Evolutionary conservation across 2,797 vertebrate species (phyloP), one percentile per base, ranked within the genome.

Genomic region (Brachymystax lenok): DNA sequence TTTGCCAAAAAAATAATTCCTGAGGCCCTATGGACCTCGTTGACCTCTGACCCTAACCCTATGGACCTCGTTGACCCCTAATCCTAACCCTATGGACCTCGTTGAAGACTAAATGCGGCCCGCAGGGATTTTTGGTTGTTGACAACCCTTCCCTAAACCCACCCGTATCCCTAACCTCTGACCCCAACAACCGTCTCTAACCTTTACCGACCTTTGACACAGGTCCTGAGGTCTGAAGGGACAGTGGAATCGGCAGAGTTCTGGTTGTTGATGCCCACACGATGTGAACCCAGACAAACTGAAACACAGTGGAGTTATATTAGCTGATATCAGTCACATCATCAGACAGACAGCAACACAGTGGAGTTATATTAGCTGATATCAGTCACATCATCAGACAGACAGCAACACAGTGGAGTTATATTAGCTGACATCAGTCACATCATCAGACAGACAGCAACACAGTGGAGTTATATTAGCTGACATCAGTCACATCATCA

Each of bases 271-370:
- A 95, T 83, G 51, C 95, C 96, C 13, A 94, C 93, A 4, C 96
- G 95, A 80, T 97, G 93, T 28, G 92, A 93, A 52, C 96, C 96
- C 77, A 98, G 91, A 87, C 98, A 99, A 51, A 17, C 98, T 99
- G 90, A 68, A 87, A 73, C 17, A 59, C 52, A 46, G 40, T 54
- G 52, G 12, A 2, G 14, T 54, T 14, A 19, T 40, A 40, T 40
- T 40, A 56, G 8, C 19, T 14, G 6, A 2, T 30, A 14, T 61
- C 52, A 66, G 35, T 30, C 30, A 30, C 4, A 30, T 30, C 30
- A 33, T 33, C 30, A 33, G 35, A 40, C 35, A 59, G 64, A 73
- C 61, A 8, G 33, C 35, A 21, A 70, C 54, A 56, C 54, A 56
- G 54, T 56, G 54, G 14, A 1, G 16, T 56, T 16, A 19, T 40